Percentiles rank a stretch among this genome's conserved stretches.
phyloP scores from a whole-genome alignment of 2,113 vertebrate genomes.

The Sinocyclocheilus anophthalmus region DNA sequence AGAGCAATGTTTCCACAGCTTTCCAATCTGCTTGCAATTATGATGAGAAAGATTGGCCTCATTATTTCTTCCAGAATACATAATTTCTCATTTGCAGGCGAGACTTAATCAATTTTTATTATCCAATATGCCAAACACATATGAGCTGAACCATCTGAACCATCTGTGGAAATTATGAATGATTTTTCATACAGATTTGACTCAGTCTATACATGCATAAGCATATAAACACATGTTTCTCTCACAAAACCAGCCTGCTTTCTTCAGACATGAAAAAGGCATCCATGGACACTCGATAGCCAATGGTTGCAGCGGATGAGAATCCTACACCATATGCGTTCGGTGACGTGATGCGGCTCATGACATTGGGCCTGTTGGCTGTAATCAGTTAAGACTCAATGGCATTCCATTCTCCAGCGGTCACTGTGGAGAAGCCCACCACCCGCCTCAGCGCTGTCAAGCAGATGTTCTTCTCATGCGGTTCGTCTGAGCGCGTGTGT shows the following conservation, averaged over 20 bases:
- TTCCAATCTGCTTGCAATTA: conserved; percentile 57
- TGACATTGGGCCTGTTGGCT: neutral
- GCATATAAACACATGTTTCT: conserved; percentile 3
- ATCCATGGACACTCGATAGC: conserved; percentile 36
- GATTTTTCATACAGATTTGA: conserved; percentile 18
- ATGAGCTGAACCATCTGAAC: conserved; percentile 24
- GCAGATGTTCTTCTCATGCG: neutral
- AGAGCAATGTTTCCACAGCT: conserved; percentile 38
- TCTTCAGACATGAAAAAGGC: neutral
- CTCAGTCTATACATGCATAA: conserved; percentile 20
- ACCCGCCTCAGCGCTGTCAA: conserved; percentile 10
- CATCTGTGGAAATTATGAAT: conserved; percentile 24
- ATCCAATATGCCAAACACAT: conserved; percentile 36
- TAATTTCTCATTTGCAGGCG: conserved; percentile 45
- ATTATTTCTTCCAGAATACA: conserved; percentile 43
- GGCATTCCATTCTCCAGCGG: conserved; percentile 11
- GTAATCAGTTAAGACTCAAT: conserved; percentile 14
- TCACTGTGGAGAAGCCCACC: conserved; percentile 1
- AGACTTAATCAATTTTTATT: conserved; percentile 44
- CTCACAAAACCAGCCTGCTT: neutral
- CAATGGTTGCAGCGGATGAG: neutral
- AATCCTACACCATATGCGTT: neutral
- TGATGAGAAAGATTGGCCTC: conserved; percentile 32
- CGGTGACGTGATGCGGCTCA: conserved; percentile 9
- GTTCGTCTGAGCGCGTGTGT: neutral